phyloP scores from a whole-genome alignment of 2,888 invertebrate genomes.

The Cephus nigrinus region DNA sequence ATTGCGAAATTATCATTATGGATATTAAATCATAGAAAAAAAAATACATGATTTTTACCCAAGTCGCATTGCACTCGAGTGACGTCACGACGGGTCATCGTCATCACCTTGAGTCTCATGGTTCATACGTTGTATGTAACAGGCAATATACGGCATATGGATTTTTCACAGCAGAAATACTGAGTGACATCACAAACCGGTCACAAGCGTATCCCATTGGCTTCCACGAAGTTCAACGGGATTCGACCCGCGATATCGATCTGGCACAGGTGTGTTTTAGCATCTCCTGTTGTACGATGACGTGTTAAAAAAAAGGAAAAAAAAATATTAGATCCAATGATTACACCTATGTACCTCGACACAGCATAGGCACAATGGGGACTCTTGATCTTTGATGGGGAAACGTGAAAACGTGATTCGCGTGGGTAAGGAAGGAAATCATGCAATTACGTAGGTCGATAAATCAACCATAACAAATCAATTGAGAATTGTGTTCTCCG shows the following conservation, averaged over 20 bases:
- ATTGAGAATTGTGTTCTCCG: conserved; percentile 24
- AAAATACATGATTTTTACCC: neutral
- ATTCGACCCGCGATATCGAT: neutral
- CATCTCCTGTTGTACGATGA: neutral
- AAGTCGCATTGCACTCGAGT: conserved; percentile 1
- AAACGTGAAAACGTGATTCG: neutral
- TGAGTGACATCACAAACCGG: conserved; percentile 52
- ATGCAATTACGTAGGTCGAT: neutral
- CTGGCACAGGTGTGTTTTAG: neutral
- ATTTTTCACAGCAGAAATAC: conserved; percentile 43
- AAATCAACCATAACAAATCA: conserved; percentile 28
- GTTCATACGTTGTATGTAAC: neutral
- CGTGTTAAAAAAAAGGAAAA: neutral
- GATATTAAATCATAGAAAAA: neutral
- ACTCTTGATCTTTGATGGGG: neutral
- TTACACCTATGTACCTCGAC: neutral
- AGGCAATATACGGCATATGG: neutral
- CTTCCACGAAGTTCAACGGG: neutral
- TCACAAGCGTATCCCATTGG: conserved; percentile 18
- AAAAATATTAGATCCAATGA: neutral
- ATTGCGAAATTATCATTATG: neutral
- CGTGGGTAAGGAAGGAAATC: neutral
- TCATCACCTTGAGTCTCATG: conserved; percentile 12
- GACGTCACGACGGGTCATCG: conserved; percentile 19
- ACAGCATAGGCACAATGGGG: neutral